These are phyloP conservation scores for Tromatobia lineatoria DNA, from an alignment of 2,888 invertebrate species.

Conservation along the genomic window DNA sequence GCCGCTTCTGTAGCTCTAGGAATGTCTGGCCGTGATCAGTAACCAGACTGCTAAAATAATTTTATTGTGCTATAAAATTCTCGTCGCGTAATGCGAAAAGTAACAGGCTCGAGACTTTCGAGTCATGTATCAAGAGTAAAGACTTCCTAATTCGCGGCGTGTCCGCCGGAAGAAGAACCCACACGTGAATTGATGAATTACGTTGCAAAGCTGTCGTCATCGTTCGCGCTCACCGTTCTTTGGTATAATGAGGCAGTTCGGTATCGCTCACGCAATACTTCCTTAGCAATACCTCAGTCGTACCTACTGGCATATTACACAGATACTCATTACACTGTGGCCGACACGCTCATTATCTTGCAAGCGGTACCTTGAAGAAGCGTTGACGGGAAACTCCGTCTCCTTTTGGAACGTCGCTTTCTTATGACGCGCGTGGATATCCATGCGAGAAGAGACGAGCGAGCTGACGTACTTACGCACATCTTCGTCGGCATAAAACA, in stretches of 20 bases:
- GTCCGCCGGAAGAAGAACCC: constrained; percentile 54
- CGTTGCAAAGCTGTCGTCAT: constrained; percentile 46
- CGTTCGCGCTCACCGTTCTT: constrained; percentile 14
- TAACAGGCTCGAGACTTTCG: background rate
- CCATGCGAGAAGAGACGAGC: background rate
- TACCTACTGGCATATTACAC: constrained; percentile 7
- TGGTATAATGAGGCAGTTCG: constrained; percentile 11
- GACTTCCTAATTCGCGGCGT: constrained; percentile 40
- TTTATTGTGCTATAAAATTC: background rate
- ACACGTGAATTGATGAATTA: constrained; percentile 50
- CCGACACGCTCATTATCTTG: constrained; percentile 33
- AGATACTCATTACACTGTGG: background rate
- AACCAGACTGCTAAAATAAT: no score
- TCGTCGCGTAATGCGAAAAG: background rate
- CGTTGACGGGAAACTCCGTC: background rate
- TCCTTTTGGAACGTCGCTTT: constrained; percentile 11
- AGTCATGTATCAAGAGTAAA: constrained; percentile 20
- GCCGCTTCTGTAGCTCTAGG: no score
- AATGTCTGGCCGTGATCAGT: no score
- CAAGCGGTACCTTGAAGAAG: background rate
- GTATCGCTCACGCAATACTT: constrained; percentile 49
- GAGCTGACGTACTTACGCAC: background rate
- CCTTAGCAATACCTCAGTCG: constrained; percentile 12
- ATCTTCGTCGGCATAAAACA: background rate
- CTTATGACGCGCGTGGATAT: constrained; percentile 8